Conservation (phyloP, 2,888 invertebrate species). For the Hirtodrosophila duncani region DNA sequence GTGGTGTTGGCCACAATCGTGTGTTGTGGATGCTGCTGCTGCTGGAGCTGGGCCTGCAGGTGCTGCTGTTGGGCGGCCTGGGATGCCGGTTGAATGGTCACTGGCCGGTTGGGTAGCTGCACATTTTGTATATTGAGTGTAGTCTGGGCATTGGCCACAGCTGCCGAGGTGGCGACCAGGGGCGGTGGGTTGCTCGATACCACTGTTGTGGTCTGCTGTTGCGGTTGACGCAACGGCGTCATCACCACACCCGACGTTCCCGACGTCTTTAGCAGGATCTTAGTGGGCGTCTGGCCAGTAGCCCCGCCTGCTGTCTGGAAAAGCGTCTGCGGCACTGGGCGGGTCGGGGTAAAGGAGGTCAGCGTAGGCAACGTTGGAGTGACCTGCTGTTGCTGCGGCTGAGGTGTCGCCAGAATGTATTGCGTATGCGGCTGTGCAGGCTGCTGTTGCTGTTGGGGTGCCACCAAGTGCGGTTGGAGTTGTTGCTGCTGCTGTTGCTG, state of each 20-base stretch:
- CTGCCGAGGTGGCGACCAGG: slow-evolving; percentile 73
- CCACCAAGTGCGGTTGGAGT: slow-evolving; percentile 39
- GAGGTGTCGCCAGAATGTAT: slow-evolving; percentile 73
- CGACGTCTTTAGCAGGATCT: slow-evolving; percentile 78
- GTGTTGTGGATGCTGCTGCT: slow-evolving; percentile 76
- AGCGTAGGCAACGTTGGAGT: slow-evolving; percentile 71
- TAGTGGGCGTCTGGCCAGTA: slow-evolving; percentile 72
- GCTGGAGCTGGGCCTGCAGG: slow-evolving; percentile 76
- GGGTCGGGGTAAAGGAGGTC: slow-evolving; percentile 74
- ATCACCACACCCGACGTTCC: slow-evolving; percentile 76
- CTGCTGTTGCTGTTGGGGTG: slow-evolving; percentile 34
- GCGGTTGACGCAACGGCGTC: slow-evolving; percentile 69
- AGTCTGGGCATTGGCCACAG: slow-evolving; percentile 41
- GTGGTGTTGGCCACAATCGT: slow-evolving; percentile 77
- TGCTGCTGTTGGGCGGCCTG: slow-evolving; percentile 78
- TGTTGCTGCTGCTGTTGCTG: slow-evolving; percentile 38
- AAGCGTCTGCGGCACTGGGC: slow-evolving; percentile 67
- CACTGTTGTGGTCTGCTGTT: slow-evolving; percentile 54
- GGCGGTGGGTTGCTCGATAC: slow-evolving; percentile 76
- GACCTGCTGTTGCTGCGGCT: slow-evolving; percentile 56
- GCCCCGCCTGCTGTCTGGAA: slow-evolving; percentile 72
- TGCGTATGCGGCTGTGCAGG: slow-evolving; percentile 59
- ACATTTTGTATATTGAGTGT: slow-evolving; percentile 78
- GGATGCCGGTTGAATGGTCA: slow-evolving; percentile 77
- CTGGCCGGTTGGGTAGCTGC: slow-evolving; percentile 76